Evolutionary conservation across 2,888 invertebrate species (phyloP).

Genomic region (Dynastes maya): DNA sequence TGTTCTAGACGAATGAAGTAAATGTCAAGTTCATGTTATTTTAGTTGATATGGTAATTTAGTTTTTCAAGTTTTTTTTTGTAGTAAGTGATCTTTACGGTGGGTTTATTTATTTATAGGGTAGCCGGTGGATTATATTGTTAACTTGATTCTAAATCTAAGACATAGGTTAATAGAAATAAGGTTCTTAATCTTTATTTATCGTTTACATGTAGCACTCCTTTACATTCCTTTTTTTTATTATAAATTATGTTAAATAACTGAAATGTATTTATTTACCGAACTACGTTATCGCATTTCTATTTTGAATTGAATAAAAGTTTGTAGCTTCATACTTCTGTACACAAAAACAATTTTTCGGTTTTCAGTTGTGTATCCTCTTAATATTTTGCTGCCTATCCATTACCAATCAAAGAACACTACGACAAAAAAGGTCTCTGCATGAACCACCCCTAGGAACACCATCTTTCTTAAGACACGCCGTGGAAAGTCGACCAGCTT

Average conservation of each 20-base stretch:
- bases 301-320: too few species aligned
- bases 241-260: too few species aligned
- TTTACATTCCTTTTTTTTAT: too few species aligned
- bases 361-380: slow-evolving; percentile 61
- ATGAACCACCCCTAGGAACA: slow-evolving; percentile 62
- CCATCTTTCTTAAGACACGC: slow-evolving; percentile 69
- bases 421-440: slow-evolving; percentile 59
- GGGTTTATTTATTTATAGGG: too few species aligned
- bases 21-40: slow-evolving; percentile 26
- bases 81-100: not conserved
- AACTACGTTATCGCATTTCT: too few species aligned
- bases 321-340: not conserved
- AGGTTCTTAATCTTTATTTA: too few species aligned
- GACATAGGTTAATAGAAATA: too few species aligned
- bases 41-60: slow-evolving; percentile 32
- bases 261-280: too few species aligned
- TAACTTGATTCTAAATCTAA: too few species aligned
- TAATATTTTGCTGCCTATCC: slow-evolving; percentile 58
- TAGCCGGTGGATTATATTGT: too few species aligned
- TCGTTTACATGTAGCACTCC: too few species aligned
- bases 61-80: not conserved
- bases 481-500: slow-evolving; percentile 69
- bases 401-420: slow-evolving; percentile 61
- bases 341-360: not conserved
- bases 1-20: not conserved